Percentiles rank a stretch among this genome's conserved stretches.
phyloP scores from a whole-genome alignment of 2,888 invertebrate species.

The Encarsia formosa region DNA sequence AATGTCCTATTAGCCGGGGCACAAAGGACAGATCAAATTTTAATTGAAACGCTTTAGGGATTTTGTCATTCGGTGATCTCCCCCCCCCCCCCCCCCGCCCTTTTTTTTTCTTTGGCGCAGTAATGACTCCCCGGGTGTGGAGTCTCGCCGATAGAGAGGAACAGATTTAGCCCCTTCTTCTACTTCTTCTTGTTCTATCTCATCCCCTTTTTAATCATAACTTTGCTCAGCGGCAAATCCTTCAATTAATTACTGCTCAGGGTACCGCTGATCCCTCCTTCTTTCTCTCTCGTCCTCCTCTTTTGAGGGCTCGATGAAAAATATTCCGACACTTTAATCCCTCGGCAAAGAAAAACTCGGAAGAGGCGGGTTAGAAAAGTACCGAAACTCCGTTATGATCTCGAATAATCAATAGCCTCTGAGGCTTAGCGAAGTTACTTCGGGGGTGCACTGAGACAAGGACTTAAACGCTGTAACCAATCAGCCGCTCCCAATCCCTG shows the following conservation, averaged over 20 bases:
- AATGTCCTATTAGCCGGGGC: constrained; percentile 41
- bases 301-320: constrained; percentile 10
- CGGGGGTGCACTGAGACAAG: constrained; percentile 5
- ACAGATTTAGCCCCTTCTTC: too few species aligned
- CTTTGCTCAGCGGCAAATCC: constrained; percentile 7
- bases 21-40: constrained; percentile 44
- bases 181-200: too few species aligned
- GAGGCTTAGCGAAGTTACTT: constrained; percentile 14
- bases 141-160: too few species aligned
- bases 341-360: constrained; percentile 6
- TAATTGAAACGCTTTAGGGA: constrained; percentile 33
- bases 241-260: constrained; percentile 16
- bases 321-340: constrained; percentile 22
- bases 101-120: too few species aligned
- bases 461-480: too few species aligned
- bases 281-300: not conserved
- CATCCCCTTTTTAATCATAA: constrained; percentile 22
- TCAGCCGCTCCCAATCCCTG: not conserved
- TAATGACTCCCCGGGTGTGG: too few species aligned
- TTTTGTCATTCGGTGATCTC: not conserved
- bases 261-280: not conserved
- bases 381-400: constrained; percentile 10
- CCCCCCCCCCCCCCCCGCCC: too few species aligned
- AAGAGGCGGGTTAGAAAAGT: not conserved
- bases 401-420: constrained; percentile 19